Conservation (phyloP, 1,140 invertebrate species). For the Philotrypesis tridentata region DNA sequence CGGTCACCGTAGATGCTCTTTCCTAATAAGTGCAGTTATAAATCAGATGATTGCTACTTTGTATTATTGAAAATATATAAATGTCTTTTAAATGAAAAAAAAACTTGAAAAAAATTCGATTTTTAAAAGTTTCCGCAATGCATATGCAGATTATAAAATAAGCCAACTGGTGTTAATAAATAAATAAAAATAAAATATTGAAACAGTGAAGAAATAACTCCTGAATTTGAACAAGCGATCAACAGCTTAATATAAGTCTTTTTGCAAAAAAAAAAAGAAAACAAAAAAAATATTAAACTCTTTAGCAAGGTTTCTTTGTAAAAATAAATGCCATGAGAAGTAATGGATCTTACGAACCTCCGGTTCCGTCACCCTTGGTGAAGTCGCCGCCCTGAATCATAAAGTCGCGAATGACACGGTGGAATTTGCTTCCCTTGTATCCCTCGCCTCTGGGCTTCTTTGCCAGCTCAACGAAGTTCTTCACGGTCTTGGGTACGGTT, state of each 20-base stretch:
- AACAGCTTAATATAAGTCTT: too few species aligned
- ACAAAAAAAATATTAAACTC: background rate
- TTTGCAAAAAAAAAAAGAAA: conserved; percentile 9
- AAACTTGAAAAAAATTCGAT: conserved; percentile 17
- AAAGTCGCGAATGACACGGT: conserved; percentile 94
- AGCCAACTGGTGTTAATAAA: too few species aligned
- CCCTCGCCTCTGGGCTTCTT: conserved; percentile 86
- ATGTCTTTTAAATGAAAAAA: conserved; percentile 14
- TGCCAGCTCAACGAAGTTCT: conserved; percentile 93
- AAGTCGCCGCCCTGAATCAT: conserved; percentile 98
- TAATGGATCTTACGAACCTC: conserved; percentile 75
- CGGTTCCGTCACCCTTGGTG: conserved; percentile 93
- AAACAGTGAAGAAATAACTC: too few species aligned
- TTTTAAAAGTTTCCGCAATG: too few species aligned
- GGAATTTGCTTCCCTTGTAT: conserved; percentile 93
- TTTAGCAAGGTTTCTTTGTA: background rate
- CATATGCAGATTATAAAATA: too few species aligned
- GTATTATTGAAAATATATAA: too few species aligned
- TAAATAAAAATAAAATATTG: too few species aligned
- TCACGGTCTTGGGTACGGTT: conserved; percentile 95
- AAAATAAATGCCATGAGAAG: background rate
- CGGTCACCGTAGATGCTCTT: conserved; percentile 94
- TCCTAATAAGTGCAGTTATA: conserved; percentile 74
- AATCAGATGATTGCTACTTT: background rate
- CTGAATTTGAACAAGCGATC: too few species aligned